Base-by-base conservation (phyloP, 2,113 vertebrate species). In the Gila orcuttii region DNA sequence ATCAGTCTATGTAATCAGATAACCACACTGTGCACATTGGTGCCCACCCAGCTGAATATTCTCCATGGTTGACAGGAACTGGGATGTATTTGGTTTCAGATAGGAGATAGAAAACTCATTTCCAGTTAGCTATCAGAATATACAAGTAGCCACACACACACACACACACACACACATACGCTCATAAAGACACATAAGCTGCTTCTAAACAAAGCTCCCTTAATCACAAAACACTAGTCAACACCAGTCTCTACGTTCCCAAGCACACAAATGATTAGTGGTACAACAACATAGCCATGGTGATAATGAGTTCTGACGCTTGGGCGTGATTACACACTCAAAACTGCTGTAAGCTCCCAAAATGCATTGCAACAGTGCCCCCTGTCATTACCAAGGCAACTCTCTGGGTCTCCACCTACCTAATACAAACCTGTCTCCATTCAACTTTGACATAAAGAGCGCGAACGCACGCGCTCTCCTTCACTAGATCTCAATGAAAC, bases 71-170 rank as follows among this genome's bases (percentile, higher is more conserved):
- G 87, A 87, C 45, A 88, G 87, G 86, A 86, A 86, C 31, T 36
- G 45, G 83, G 78, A 88, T 87, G 78, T 89, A 88, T 88, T 89
- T 77, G 81, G 84, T 91, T 88, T 88, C 80, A 82, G 83, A 89
- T 83, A 75, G 82, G n/a, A 88, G 75, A 88, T 84, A 87, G 81
- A 86, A 88, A 85, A 87, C 68, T 66, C 89, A 90, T 88, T 88
- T 87, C 83, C 87, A 88, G 73, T 42, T 83, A 85, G 87, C 73
- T 74, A 90, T 87, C 79, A 64, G 85, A 90, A 84, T 77, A 76
- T 77, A 79, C 73, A 87, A 60, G 50, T 47, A 82, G 52, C 75
- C 57, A 28, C 57, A 79, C 21, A 60, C 78, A 28, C 79, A 60
- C 57, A 64, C 55, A 73, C 83, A 85, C 64, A 68, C 55, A 28